These are phyloP conservation scores for Cyclura pinguis DNA, from an alignment of 2,797 vertebrate genomes.

Conservation along the genomic window DNA sequence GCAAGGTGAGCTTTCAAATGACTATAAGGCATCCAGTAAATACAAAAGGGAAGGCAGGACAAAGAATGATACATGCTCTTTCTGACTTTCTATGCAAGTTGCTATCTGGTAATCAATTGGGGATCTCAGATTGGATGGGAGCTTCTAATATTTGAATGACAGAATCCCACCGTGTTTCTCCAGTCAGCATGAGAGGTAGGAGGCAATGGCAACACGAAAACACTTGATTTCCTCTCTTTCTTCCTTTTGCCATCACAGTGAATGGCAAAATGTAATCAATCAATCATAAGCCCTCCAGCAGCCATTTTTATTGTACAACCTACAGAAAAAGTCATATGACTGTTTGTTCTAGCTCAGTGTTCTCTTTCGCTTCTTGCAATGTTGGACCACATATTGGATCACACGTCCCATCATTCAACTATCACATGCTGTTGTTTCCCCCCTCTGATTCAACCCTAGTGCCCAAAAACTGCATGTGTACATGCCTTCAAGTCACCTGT, in stretches of 20 bases:
- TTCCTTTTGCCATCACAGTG: neutral
- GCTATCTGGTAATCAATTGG: neutral
- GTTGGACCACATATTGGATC: no score
- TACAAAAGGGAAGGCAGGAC: no score
- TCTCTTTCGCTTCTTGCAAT: neutral
- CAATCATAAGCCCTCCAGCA: neutral
- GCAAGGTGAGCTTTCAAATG: no score
- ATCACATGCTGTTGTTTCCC: neutral
- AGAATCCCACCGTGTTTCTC: neutral
- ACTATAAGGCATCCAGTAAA: neutral
- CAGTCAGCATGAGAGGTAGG: neutral
- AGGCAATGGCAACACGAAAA: neutral
- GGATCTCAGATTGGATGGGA: neutral
- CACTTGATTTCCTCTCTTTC: neutral
- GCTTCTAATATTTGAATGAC: neutral
- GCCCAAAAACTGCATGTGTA: no score
- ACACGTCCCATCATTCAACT: no score
- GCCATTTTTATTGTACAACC: neutral
- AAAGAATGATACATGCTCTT: neutral
- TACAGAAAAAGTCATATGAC: neutral
- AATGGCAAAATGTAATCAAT: neutral
- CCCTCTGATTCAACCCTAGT: neutral
- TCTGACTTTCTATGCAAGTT: neutral
- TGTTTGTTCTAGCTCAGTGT: neutral
- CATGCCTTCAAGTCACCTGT: no score